These are phyloP conservation scores for Aythya baeri DNA, from an alignment of 2,113 vertebrate genomes.

Conservation along the genomic window DNA sequence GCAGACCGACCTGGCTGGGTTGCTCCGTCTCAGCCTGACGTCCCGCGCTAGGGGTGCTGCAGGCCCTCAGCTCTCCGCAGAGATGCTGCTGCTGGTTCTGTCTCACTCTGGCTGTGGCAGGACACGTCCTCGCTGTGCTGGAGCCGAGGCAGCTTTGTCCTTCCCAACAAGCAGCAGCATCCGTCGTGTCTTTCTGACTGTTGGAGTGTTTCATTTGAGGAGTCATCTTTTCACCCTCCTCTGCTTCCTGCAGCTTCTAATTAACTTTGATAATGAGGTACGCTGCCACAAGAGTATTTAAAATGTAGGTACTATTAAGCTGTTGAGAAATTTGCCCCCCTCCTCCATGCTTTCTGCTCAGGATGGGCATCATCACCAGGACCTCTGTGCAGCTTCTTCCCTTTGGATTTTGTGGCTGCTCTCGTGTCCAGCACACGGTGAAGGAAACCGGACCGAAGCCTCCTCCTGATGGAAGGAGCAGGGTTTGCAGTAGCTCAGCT, in stretches of 20 bases:
- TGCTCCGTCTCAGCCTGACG: not conserved
- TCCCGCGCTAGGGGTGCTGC: not conserved
- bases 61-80: not conserved
- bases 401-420: not conserved
- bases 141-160: not conserved
- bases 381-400: not conserved
- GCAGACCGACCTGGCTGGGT: not conserved
- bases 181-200: not conserved
- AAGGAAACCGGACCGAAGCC: not conserved
- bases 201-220: not conserved
- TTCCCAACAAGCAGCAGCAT: not conserved
- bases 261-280: not conserved
- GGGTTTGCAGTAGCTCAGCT: rapidly evolving
- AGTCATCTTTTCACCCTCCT: not conserved
- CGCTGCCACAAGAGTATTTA: not conserved
- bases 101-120: not conserved
- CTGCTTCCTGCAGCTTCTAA: not conserved
- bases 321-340: rapidly evolving
- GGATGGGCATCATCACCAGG: not conserved
- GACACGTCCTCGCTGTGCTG: not conserved
- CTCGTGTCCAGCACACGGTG: not conserved
- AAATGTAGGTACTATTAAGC: not conserved
- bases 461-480: not conserved
- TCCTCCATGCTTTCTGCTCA: not conserved
- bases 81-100: not conserved